phyloP scores from a whole-genome alignment of 2,888 invertebrate genomes.

The Camptogramma bilineatum region DNA sequence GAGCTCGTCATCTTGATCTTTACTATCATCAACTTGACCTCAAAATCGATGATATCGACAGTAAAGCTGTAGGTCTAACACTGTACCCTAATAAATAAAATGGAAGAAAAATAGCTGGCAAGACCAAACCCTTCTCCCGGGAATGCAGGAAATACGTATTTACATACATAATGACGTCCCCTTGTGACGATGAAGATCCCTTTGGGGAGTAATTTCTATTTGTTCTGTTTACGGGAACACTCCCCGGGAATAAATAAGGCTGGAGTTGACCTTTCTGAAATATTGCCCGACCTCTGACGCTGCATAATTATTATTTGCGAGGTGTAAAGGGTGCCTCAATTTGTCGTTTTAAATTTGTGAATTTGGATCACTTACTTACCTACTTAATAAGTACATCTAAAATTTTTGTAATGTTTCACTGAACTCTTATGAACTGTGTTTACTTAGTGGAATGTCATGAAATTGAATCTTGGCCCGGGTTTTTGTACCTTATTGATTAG shows the following conservation, averaged over 20 bases:
- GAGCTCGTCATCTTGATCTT: slow-evolving; percentile 1
- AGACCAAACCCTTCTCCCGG: slow-evolving; percentile 54
- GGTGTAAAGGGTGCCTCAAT: slow-evolving; percentile 10
- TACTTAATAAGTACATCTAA: neutral
- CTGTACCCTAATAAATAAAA: slow-evolving; percentile 65
- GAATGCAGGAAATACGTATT: slow-evolving; percentile 58
- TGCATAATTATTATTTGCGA: slow-evolving; percentile 29
- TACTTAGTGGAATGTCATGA: too few relatives aligned
- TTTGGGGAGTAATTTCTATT: slow-evolving; percentile 45
- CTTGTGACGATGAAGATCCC: slow-evolving; percentile 48
- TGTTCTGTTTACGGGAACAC: slow-evolving; percentile 45
- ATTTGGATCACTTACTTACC: neutral
- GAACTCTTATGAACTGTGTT: too few relatives aligned
- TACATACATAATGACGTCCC: slow-evolving; percentile 61
- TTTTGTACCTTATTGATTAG: too few relatives aligned
- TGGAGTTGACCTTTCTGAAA: slow-evolving; percentile 39
- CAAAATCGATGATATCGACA: slow-evolving; percentile 34
- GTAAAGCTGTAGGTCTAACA: slow-evolving; percentile 37
- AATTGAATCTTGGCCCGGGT: too few relatives aligned
- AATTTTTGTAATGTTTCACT: too few relatives aligned
- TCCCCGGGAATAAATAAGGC: slow-evolving; percentile 39
- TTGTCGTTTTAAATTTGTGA: neutral
- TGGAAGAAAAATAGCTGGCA: slow-evolving; percentile 60
- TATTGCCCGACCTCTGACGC: slow-evolving; percentile 29
- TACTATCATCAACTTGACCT: slow-evolving; percentile 12